A percentile compares a stretch with the other conserved stretches of the same genome.
Conservation (phyloP, 2,113 vertebrate genomes). For the Hemichromis elongatus region DNA sequence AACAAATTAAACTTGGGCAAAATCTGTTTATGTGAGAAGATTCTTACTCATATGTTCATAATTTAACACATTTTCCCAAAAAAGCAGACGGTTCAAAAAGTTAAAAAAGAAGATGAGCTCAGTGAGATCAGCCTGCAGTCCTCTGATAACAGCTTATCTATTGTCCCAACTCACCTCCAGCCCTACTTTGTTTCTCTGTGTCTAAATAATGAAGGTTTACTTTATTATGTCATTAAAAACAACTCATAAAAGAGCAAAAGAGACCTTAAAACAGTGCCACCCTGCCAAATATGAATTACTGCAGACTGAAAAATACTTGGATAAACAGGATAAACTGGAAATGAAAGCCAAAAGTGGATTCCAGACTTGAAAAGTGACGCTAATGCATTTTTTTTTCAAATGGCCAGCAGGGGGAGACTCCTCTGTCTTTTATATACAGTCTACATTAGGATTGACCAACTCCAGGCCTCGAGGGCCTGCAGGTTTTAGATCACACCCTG, state of each 20-base stretch:
- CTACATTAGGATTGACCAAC: no score
- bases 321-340: not conserved
- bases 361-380: not conserved
- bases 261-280: not conserved
- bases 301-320: not conserved
- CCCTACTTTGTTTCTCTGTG: not conserved
- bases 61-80: not conserved
- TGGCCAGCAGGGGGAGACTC: not conserved
- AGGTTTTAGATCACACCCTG: no score
- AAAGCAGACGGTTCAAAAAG: not conserved
- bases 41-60: not conserved
- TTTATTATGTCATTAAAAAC: not conserved
- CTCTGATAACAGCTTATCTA: accelerated
- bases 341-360: not conserved
- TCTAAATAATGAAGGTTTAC: not conserved
- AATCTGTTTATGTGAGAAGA: not conserved
- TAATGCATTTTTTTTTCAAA: not conserved
- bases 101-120: accelerated
- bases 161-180: not conserved
- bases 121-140: not conserved
- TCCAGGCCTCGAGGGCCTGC: no score
- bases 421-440: not conserved
- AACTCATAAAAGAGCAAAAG: accelerated
- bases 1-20: not conserved
- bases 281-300: not conserved